These are phyloP conservation scores for Coronaproctus castanopsis DNA, from an alignment of 2,888 invertebrate genomes.

Conservation along the genomic window DNA sequence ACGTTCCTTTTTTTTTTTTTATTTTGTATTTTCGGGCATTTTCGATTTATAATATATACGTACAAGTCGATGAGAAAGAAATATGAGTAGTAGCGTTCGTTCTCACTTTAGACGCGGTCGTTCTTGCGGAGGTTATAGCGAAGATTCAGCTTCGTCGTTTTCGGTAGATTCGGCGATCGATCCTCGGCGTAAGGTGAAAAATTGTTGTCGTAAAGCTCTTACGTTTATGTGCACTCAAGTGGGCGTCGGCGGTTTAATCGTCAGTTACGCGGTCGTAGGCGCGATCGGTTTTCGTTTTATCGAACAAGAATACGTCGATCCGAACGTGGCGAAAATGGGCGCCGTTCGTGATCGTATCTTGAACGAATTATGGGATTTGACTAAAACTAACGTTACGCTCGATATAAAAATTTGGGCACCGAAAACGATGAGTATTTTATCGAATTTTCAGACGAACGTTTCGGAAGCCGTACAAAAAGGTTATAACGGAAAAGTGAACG, in stretches of 20 bases:
- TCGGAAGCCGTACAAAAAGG: constrained; percentile 44
- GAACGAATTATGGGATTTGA: constrained; percentile 40
- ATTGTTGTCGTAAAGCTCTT: constrained; percentile 64
- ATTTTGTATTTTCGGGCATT: too few relatives aligned
- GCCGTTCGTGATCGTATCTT: constrained; percentile 23
- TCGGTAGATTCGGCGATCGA: constrained; percentile 39
- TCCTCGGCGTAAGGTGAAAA: constrained; percentile 55
- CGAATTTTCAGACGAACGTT: constrained; percentile 45
- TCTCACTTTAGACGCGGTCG: too few relatives aligned
- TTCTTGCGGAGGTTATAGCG: constrained; percentile 11
- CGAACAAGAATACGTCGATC: constrained; percentile 34
- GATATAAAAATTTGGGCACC: constrained; percentile 41
- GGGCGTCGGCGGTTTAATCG: constrained; percentile 70
- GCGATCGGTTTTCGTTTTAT: constrained; percentile 62
- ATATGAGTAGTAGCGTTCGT: too few relatives aligned
- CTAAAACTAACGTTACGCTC: constrained; percentile 41
- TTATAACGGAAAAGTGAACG: constrained; percentile 44
- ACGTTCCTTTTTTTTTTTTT: too few relatives aligned
- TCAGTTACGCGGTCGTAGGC: constrained; percentile 68
- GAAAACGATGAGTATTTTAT: constrained; percentile 39
- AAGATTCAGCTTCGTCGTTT: constrained; percentile 35
- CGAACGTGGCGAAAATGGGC: constrained; percentile 20
- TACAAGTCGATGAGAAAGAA: too few relatives aligned
- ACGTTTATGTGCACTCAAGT: constrained; percentile 86
- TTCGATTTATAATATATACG: too few relatives aligned